Evolutionary conservation across 2,113 vertebrate species (phyloP).

Genomic region (Chionis minor): DNA sequence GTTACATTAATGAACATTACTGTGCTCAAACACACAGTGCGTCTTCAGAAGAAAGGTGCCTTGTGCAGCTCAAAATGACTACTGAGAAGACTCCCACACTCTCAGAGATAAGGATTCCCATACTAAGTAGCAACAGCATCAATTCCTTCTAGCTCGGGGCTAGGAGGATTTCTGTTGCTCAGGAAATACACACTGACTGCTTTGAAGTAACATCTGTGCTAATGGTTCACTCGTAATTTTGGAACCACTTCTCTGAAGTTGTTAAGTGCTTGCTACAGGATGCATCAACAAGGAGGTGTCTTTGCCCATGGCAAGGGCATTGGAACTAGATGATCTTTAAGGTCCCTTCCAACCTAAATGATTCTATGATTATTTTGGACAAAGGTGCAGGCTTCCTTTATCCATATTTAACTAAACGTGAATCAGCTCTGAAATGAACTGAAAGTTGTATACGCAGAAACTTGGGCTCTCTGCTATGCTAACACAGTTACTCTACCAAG

Average conservation of each 20-base stretch:
- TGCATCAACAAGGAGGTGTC: no score
- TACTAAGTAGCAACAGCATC: neutral
- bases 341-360: no score
- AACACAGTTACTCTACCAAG: neutral
- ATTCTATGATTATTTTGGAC: neutral
- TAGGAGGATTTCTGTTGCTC: neutral
- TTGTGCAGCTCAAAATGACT: neutral
- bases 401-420: neutral
- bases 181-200: neutral
- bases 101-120: neutral
- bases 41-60: neutral
- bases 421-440: neutral
- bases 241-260: neutral
- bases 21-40: rapidly evolving
- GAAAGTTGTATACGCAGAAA: neutral
- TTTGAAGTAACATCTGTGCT: neutral
- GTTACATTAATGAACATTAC: neutral
- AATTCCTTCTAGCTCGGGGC: neutral
- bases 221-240: neutral
- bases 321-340: no score
- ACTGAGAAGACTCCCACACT: neutral
- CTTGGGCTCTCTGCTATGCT: neutral
- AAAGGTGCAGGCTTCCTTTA: neutral
- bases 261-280: neutral
- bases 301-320: no score